Evolutionary conservation across 2,888 invertebrate genomes (phyloP).

Genomic region (Scrobipalpa atriplicella): DNA sequence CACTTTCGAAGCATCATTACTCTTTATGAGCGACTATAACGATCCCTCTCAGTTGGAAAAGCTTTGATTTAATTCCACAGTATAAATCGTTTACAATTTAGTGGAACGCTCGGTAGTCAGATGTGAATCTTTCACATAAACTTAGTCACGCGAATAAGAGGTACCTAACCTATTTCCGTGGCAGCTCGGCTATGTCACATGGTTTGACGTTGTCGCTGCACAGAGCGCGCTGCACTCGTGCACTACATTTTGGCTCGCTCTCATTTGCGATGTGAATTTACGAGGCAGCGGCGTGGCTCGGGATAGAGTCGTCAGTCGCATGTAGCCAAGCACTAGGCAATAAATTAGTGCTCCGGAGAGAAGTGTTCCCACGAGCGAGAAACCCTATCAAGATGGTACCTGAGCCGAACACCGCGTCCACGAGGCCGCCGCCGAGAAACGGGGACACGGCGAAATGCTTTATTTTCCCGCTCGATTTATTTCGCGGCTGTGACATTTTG

Average conservation of each 20-base stretch:
- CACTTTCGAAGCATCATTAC: slow-evolving; percentile 11
- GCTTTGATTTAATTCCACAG: background rate
- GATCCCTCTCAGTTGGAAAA: background rate
- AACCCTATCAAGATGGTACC: slow-evolving; percentile 77
- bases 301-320: slow-evolving; percentile 80
- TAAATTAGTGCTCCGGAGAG: slow-evolving; percentile 72
- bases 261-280: slow-evolving; percentile 50
- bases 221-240: slow-evolving; percentile 35
- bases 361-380: slow-evolving; percentile 74
- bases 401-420: slow-evolving; percentile 48
- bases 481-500: slow-evolving; percentile 63
- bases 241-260: slow-evolving; percentile 47
- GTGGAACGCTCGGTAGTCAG: slow-evolving; percentile 10
- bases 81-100: slow-evolving; percentile 11
- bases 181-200: slow-evolving; percentile 14
- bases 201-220: slow-evolving; percentile 30
- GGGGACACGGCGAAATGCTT: slow-evolving; percentile 72
- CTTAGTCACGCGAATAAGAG: slow-evolving; percentile 14
- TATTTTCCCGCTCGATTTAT: slow-evolving; percentile 76
- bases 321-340: slow-evolving; percentile 69
- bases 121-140: slow-evolving; percentile 22
- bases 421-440: slow-evolving; percentile 49
- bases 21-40: slow-evolving; percentile 6
- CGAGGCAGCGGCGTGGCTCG: slow-evolving; percentile 53
- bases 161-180: slow-evolving; percentile 20